These are phyloP conservation scores for Cerastis rubricosa DNA, from an alignment of 2,888 invertebrate genomes.

Conservation along the genomic window DNA sequence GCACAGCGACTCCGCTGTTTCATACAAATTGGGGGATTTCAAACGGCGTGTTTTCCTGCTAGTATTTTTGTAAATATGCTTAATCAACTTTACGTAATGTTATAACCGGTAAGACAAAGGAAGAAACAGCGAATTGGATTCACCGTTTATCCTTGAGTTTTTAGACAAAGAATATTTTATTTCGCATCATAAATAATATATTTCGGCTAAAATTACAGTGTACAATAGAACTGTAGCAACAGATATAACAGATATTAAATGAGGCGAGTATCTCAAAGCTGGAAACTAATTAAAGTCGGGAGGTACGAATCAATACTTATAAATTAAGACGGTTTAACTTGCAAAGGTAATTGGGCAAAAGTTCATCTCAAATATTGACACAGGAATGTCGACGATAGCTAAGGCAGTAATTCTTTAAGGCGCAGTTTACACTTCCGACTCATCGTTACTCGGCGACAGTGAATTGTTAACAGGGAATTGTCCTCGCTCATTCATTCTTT, in stretches of 20 bases:
- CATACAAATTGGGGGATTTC: constrained; percentile 56
- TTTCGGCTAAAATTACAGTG: constrained; percentile 54
- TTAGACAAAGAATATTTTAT: constrained; percentile 48
- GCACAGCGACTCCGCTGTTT: constrained; percentile 42
- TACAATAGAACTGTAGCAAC: constrained; percentile 59
- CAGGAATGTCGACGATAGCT: constrained; percentile 73
- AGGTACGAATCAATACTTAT: constrained; percentile 87
- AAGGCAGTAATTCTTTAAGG: constrained; percentile 70
- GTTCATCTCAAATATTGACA: constrained; percentile 86
- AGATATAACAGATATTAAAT: constrained; percentile 84
- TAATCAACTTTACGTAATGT: constrained; percentile 38
- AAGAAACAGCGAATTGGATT: constrained; percentile 38
- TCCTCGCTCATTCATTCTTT: constrained; percentile 52
- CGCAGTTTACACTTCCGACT: constrained; percentile 57
- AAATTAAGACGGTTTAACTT: constrained; percentile 87
- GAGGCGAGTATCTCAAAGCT: constrained; percentile 81
- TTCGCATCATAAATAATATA: constrained; percentile 59
- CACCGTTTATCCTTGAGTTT: constrained; percentile 34
- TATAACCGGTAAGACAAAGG: constrained; percentile 41
- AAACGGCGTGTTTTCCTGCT: constrained; percentile 44
- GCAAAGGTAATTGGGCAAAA: constrained; percentile 87
- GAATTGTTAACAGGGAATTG: constrained; percentile 56
- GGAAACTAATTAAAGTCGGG: constrained; percentile 88
- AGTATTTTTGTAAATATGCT: constrained; percentile 53
- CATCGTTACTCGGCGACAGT: constrained; percentile 53